phyloP scores from a whole-genome alignment of 2,797 vertebrate species.

The Myotis findleyi region DNA sequence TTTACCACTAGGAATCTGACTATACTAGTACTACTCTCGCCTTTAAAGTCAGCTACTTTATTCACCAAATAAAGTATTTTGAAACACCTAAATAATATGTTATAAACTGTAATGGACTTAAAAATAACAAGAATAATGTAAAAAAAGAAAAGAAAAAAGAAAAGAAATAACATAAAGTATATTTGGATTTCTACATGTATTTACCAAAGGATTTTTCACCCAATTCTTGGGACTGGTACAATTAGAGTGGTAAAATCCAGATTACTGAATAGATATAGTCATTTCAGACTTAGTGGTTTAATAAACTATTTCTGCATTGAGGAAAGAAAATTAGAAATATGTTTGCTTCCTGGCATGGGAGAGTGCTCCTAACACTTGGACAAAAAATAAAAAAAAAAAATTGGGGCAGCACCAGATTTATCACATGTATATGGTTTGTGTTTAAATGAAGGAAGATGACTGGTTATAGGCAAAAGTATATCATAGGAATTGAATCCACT shows the following conservation, averaged over 20 bases:
- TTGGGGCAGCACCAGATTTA: neutral
- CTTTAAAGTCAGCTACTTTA: neutral
- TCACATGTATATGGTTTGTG: neutral
- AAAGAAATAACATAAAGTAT: neutral
- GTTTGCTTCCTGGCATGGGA: neutral
- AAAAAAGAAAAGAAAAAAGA: neutral
- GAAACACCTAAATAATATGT: neutral
- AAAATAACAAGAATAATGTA: neutral
- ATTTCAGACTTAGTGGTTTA: neutral
- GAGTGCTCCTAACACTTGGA: neutral
- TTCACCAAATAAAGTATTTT: slow-evolving; percentile 21
- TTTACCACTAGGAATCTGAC: neutral
- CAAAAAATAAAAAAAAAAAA: neutral
- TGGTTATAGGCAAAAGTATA: neutral
- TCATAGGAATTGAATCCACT: neutral
- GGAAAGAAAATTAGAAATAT: neutral
- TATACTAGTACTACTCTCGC: neutral
- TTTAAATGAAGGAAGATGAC: neutral
- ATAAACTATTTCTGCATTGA: neutral
- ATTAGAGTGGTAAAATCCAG: neutral
- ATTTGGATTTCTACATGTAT: neutral
- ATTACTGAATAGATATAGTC: neutral
- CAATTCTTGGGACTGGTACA: neutral
- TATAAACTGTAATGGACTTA: neutral
- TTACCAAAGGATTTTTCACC: neutral